Evolutionary conservation across 2,113 vertebrate species (phyloP), one percentile per base, ranked within the genome.

Genomic region (Columbina picui): DNA sequence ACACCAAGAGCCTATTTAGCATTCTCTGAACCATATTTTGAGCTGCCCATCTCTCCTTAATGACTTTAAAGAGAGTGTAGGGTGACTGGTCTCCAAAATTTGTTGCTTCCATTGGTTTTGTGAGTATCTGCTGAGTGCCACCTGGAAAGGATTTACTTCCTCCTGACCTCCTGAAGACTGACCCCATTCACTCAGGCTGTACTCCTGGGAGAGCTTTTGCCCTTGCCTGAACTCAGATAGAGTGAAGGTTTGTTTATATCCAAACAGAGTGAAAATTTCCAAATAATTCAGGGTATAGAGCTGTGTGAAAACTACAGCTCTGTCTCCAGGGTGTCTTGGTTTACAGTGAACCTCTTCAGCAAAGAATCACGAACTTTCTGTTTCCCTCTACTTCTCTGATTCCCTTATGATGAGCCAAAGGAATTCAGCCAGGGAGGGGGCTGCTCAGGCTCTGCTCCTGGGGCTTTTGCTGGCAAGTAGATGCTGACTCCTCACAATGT

Each of bases 201-300:
- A 80, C 73, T 87, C 57, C 76, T 92, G 86, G 53, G 65, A 93
- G 73, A 93, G 92, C 43, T 95, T 90, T 96, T 96, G 86, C 88
- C 88, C 82, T 76, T 87, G 68, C n/a, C 30, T 95, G 92, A 96
- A 94, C 92, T 93, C 90, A 93, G 73, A 93, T 52, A 96, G 77
- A 95, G 61, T 89, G 88, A 93, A 90, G 86, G 39, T 82, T 96
- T 96, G 93, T 96, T 96, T 96, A 96, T 71, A 89, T 59, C 65
- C 41, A 92, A 94, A 71, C 43, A 26, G 80, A 96, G 95, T 41
- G 56, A 93, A 93, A 87, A 94, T 90, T 93, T 96, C 84, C 79
- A 82, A 93, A 75, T 84, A 81, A 57, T 49, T 68, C 60, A 84
- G 65, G 19, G 32, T 71, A 88, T 21, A 64, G 52, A 84, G 60